Evolutionary conservation across 2,888 invertebrate genomes (phyloP).

Genomic region (Blomia tropicalis): DNA sequence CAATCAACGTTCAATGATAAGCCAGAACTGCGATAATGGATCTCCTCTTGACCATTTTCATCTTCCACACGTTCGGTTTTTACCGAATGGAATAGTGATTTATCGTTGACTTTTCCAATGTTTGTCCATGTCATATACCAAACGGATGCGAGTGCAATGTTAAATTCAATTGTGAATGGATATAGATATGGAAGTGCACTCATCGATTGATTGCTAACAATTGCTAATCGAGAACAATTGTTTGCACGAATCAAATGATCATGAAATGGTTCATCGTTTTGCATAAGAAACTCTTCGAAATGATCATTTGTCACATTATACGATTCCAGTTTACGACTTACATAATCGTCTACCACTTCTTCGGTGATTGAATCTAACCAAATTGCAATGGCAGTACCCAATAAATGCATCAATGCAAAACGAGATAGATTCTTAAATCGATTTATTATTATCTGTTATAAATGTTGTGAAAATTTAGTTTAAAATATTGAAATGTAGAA

Average conservation of each 20-base stretch:
- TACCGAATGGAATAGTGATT: constrained; percentile 26
- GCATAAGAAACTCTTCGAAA: not conserved
- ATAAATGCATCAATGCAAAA: constrained; percentile 61
- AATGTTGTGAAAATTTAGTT: not conserved
- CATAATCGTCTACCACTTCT: constrained; percentile 51
- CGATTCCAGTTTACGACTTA: constrained; percentile 1
- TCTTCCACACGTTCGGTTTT: constrained; percentile 25
- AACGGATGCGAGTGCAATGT: constrained; percentile 58
- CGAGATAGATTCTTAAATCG: constrained; percentile 45
- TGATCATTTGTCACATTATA: not conserved
- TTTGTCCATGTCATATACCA: constrained; percentile 60
- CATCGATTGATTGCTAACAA: constrained; percentile 23
- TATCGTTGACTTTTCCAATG: constrained; percentile 40
- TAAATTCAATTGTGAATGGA: constrained; percentile 63
- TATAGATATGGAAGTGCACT: constrained; percentile 45
- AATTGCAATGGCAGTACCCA: constrained; percentile 59
- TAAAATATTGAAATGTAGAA: not conserved
- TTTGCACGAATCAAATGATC: not conserved
- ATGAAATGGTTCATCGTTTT: constrained; percentile 4
- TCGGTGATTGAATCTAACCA: constrained; percentile 60
- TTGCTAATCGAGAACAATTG: constrained; percentile 13
- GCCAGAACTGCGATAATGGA: constrained; percentile 30
- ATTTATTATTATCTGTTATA: constrained; percentile 49
- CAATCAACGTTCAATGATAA: constrained; percentile 51
- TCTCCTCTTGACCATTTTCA: constrained; percentile 28